Percentiles rank a stretch among this genome's conserved stretches.
Conservation (phyloP, 1,140 invertebrate genomes). For the Bombus affinis region DNA sequence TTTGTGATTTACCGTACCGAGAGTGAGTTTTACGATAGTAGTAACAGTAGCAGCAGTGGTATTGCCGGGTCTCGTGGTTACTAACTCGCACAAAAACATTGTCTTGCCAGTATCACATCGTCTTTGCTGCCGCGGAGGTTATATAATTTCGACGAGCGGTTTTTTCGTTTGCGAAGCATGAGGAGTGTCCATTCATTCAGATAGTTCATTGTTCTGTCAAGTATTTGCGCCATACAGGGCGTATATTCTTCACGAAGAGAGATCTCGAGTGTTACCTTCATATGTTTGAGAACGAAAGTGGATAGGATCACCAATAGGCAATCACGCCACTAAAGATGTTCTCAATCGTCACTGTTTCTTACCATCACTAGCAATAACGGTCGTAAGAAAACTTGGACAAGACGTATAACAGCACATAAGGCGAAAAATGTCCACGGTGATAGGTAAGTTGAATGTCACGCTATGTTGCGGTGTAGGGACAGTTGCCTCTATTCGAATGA, state of each 20-base stretch:
- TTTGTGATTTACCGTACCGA: slow-evolving; percentile 20
- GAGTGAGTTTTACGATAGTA: slow-evolving; percentile 30
- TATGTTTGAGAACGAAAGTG: slow-evolving; percentile 33
- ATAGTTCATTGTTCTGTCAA: slow-evolving; percentile 7
- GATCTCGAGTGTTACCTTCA: slow-evolving; percentile 27
- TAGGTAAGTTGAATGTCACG: slow-evolving; percentile 63
- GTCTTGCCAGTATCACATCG: slow-evolving; percentile 38
- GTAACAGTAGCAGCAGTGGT: slow-evolving; percentile 40
- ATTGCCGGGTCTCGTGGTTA: slow-evolving; percentile 48
- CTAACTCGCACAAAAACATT: slow-evolving; percentile 66
- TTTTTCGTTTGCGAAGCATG: slow-evolving; percentile 44
- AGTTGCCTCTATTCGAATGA: background rate
- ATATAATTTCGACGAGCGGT: slow-evolving; percentile 69
- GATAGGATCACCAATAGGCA: slow-evolving; percentile 36
- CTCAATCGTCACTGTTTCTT: slow-evolving; percentile 31
- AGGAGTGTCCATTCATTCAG: slow-evolving; percentile 24
- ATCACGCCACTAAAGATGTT: slow-evolving; percentile 46
- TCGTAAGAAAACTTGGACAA: slow-evolving; percentile 12
- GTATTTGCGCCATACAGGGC: slow-evolving; percentile 27
- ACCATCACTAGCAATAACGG: slow-evolving; percentile 48
- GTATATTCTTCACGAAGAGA: slow-evolving; percentile 25
- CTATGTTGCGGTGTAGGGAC: slow-evolving; percentile 10
- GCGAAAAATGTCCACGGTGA: slow-evolving; percentile 64
- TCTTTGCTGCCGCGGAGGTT: slow-evolving; percentile 56
- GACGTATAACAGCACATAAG: slow-evolving; percentile 34